Base-by-base conservation (phyloP, 2,113 vertebrate species). In the Hippocampus abdominalis region DNA sequence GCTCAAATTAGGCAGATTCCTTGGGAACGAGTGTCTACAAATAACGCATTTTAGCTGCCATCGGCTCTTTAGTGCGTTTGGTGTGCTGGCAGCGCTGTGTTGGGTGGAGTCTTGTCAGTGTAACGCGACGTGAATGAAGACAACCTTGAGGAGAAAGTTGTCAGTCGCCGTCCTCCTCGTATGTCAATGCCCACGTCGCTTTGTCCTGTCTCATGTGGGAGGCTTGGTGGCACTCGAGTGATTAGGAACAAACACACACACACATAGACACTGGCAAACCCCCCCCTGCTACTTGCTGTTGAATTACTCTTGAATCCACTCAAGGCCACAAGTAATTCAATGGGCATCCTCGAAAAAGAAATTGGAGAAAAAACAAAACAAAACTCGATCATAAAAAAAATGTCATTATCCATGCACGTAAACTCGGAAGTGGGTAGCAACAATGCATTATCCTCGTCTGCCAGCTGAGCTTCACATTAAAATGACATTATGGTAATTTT, bases 121-220 rank as follows among this genome's bases (percentile, higher is more conserved):
- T 44, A 74, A 78, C 57, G 51, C 0, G 2, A 71, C 68, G 66
- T 73, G 39, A 81, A 71, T 69, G 27, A 75, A 66, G 57, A 65
- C 64, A 74, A 66, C 53, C 74, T 79, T 16, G 21, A 66, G 59
- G 70, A 83, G 23, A 66, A 66, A 48, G 57, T 48, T 2, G 6
- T 68, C 63, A 49, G 25, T 70, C 60, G 49, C 64, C 32, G 64
- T 72, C 54, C 39, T 66, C 64, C 48, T 29, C 27, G 64, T 42
- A 36, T 64, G n/a, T 64, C 20, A 73, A 68, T 68, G 69, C 51
- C 56, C 1, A 61, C 51, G 36, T 23, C 1, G 70, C 42, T 40
- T 72, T 68, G 69, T 60, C 25, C 23, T 39, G 53, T 68, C 65
- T 71, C 64, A 54, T 70, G 57, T 64, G 32, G 18, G n/a, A 13